Evolutionary conservation across 2,113 vertebrate genomes (phyloP), one percentile per base, ranked within the genome.

Genomic region (Mormyrus lacerda): DNA sequence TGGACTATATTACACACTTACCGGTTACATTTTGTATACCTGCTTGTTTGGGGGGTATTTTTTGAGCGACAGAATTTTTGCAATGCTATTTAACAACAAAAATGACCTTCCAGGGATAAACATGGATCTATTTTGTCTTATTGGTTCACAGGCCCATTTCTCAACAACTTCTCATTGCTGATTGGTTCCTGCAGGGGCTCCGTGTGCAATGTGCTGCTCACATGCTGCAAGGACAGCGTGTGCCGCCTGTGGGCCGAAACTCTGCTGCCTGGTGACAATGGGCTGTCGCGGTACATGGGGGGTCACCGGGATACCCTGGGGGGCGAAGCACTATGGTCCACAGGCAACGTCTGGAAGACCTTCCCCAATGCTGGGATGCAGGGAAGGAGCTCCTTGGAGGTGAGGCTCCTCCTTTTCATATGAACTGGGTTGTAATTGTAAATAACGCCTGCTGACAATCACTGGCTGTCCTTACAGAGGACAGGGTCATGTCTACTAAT

Each of bases 191-290:
- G 27, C 94, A 99, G 98, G 91, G 96, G 97, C 91, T 96, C 96
- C 65, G 97, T 98, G 86, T 99, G 98, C 94, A 99, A 97, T 88
- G 98, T 99, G 69, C 93, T 99, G 53, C 95, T 99, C 92, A 99
- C 98, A 91, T 98, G 97, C 95, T 99, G 98, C 94, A 99, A 99
- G 93, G 98, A 99, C 96, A 99, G 97, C 21, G 97, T 99, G 73
- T 99, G 98, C 94, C 97, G 98, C 35, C 95, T 99, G 47, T 99
- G 98, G 98, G 97, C 97, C 88, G 98, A 99, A 94, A 99, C 98
- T 1, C 94, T 99, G 92, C 95, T 99, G 95, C 98, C 98, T 27
- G 97, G 97, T 91, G 98, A 99, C 93, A 96, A 95, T 91, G 94
- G 98, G 47, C 94, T 98, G 1, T 98, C 96, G 0, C 96, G 96